These are phyloP conservation scores for Nephotettix cincticeps DNA, from an alignment of 1,140 invertebrate species.

Conservation along the genomic window DNA sequence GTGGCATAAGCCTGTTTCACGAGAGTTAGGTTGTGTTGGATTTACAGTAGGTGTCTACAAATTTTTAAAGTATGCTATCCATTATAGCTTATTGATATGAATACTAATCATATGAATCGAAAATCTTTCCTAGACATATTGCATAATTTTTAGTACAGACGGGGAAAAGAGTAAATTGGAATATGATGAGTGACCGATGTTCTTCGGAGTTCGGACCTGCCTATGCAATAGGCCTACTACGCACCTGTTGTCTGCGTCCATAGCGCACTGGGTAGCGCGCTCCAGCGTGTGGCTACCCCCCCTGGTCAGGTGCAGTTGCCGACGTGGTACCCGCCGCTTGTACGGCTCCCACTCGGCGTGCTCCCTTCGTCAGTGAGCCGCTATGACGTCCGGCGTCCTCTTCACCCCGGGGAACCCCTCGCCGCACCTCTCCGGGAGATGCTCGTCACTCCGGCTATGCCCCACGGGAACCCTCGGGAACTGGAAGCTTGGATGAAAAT, in stretches of 20 bases:
- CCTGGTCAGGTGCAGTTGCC: slow-evolving; percentile 8
- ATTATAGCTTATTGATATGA: no score
- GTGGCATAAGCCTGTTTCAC: no score
- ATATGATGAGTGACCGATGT: no score
- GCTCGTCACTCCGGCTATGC: slow-evolving; percentile 46
- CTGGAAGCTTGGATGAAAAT: neutral
- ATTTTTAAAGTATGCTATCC: no score
- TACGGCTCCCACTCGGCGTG: slow-evolving; percentile 25
- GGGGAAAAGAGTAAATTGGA: no score
- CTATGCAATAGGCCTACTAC: no score
- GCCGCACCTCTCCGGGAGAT: slow-evolving; percentile 43
- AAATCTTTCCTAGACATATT: no score
- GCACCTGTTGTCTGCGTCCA: neutral
- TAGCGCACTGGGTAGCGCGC: neutral
- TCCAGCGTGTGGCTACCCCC: neutral
- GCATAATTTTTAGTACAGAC: no score
- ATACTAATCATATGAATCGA: no score
- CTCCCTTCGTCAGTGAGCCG: slow-evolving; percentile 42
- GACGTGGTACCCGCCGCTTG: slow-evolving; percentile 20
- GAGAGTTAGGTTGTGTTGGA: no score
- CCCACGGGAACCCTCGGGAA: slow-evolving; percentile 49
- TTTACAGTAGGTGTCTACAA: no score
- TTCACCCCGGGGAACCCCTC: slow-evolving; percentile 73
- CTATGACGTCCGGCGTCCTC: slow-evolving; percentile 84
- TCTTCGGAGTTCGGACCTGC: no score